Evolutionary conservation across 2,888 invertebrate species (phyloP), one percentile per base, ranked within the genome.

Genomic region (Xestoiulus laeticollis): DNA sequence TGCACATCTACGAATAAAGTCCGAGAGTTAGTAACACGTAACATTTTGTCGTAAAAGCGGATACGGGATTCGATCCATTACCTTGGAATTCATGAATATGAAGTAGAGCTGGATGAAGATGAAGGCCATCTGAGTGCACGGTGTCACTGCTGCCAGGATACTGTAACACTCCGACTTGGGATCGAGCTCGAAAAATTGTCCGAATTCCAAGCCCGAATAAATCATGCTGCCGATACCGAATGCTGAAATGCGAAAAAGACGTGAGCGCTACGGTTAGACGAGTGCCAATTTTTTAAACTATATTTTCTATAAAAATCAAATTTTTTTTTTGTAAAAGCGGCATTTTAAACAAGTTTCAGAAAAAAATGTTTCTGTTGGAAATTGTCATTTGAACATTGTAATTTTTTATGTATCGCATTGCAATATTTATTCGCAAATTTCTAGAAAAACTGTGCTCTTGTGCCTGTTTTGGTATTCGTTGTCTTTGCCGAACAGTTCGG

Each of bases 61-160:
- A n/a, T n/a, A 48, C 48, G 14, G 48, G 84, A 84, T 38, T 87
- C 12, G 19, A 30, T 30, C 87, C 59, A 30, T 78, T 91, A 97
- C 98, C 95, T 98, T 97, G 92, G 98, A 97, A 92, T 98, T 98
- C 89, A 98, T 94, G 93, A 99, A 99, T 92, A 99, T 97, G 93
- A 99, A 99, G 93, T 99, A 99, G 95, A 99, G 97, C 93, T 99
- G 98, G 91, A 98, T 96, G 92, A 99, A 98, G 91, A 98, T 98
- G 93, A 99, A 98, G 88, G 96, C 96, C 96, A 98, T 97, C 90
- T 98, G 94, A 0, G 97, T 96, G 8, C 97, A 96, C 0, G 98
- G 98, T 4, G 98, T 97, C 87, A 98, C 93, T 0, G 97, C 98
- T 88, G 97, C 93, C 90, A 98, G 94, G 82, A 98, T 95, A 92